Conservation (phyloP, 1,140 invertebrate species). For the Lepidurus apus region DNA sequence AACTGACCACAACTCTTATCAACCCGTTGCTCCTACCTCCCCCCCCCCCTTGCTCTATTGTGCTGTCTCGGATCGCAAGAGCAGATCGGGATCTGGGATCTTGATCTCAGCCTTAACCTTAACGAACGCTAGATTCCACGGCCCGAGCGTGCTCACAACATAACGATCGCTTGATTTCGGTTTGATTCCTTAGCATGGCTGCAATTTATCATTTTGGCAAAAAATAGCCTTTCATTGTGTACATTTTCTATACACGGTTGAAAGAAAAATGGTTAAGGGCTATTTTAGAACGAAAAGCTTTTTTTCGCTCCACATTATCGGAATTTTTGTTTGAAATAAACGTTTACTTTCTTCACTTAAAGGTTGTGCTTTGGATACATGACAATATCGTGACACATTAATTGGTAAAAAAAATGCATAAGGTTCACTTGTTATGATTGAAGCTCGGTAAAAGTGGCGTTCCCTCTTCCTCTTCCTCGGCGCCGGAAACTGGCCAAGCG, state of each 20-base stretch:
- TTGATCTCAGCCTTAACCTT: background rate
- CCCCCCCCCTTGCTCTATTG: no score
- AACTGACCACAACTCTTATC: background rate
- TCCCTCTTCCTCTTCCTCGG: slow-evolving; percentile 8
- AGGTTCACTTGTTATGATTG: background rate
- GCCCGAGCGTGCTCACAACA: background rate
- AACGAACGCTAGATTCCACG: background rate
- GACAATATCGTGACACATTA: no score
- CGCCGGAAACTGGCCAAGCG: slow-evolving; percentile 20
- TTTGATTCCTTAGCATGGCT: background rate
- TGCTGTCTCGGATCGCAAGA: slow-evolving; percentile 1
- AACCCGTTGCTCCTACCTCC: background rate
- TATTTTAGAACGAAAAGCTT: no score
- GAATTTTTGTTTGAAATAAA: no score
- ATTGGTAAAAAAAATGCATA: background rate
- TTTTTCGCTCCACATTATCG: no score
- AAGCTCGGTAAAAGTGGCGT: background rate
- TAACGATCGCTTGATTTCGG: background rate
- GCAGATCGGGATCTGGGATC: slow-evolving; percentile 16
- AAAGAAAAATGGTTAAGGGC: no score
- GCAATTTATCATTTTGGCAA: background rate
- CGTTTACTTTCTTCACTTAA: no score
- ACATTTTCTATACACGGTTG: no score
- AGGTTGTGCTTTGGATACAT: no score
- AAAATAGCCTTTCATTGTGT: background rate